A percentile compares a stretch with the other conserved stretches of the same genome.
phyloP scores from a whole-genome alignment of 1,140 invertebrate species.

The Ips typographus region DNA sequence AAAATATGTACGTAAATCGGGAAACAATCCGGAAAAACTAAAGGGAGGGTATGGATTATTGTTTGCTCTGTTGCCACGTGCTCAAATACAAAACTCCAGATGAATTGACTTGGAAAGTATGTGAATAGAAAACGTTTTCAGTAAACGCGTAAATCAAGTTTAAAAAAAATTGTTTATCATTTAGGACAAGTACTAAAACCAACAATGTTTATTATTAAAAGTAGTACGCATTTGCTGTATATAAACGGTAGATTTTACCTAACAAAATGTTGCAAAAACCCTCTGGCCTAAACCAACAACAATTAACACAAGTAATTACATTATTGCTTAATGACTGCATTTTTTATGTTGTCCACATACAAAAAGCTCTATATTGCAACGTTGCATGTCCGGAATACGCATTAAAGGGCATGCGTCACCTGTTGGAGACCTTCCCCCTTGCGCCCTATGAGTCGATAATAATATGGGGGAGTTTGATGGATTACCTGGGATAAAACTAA shows the following conservation, averaged over 20 bases:
- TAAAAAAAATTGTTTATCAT: too few relatives aligned
- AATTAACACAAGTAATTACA: too few relatives aligned
- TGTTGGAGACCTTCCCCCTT: conserved; percentile 32
- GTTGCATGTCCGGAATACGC: background rate
- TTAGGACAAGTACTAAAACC: too few relatives aligned
- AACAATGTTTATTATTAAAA: background rate
- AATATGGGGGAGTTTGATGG: conserved; percentile 5
- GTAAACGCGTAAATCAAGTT: too few relatives aligned
- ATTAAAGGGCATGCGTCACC: conserved; percentile 41
- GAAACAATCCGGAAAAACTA: conserved; percentile 26
- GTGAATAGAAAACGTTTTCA: too few relatives aligned
- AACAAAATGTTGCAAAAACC: too few relatives aligned
- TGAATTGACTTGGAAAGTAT: too few relatives aligned
- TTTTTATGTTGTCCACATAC: background rate
- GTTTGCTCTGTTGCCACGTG: conserved; percentile 14
- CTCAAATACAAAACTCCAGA: too few relatives aligned
- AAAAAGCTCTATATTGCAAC: conserved; percentile 6
- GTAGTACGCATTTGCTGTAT: background rate
- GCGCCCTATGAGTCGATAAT: conserved; percentile 19
- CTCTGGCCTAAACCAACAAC: too few relatives aligned
- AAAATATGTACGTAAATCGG: background rate
- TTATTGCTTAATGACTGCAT: too few relatives aligned
- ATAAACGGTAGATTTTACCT: too few relatives aligned
- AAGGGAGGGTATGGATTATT: conserved; percentile 31
- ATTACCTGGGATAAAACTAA: background rate